Evolutionary conservation across 1,140 invertebrate genomes (phyloP).

Genomic region (Aricia agestis): DNA sequence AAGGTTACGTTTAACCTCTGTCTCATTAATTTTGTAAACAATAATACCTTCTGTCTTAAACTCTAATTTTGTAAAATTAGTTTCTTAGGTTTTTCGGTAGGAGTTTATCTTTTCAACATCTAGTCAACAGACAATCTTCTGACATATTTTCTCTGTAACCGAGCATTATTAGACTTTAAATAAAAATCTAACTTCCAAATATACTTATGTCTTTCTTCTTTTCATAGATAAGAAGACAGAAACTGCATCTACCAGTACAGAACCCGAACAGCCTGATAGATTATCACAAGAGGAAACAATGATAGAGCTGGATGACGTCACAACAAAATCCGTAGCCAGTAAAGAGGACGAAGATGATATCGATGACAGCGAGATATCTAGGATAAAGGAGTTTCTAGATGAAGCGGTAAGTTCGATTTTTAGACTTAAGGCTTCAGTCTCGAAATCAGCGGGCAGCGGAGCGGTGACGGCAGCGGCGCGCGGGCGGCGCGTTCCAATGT

Average conservation of each 20-base stretch:
- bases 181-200: background rate
- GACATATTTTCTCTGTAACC: no score
- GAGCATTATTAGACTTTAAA: background rate
- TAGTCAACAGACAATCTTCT: no score
- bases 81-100: no score
- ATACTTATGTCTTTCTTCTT: background rate
- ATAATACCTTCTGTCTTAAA: no score
- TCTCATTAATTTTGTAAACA: no score
- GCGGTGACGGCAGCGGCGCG: no score
- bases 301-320: slow-evolving; percentile 35
- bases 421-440: no score
- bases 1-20: no score
- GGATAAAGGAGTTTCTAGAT: slow-evolving; percentile 63
- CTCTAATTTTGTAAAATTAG: no score
- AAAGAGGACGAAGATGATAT: slow-evolving; percentile 60
- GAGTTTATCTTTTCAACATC: no score
- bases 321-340: slow-evolving; percentile 43
- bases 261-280: slow-evolving; percentile 36
- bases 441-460: no score
- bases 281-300: slow-evolving; percentile 40
- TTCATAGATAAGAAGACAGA: slow-evolving; percentile 59
- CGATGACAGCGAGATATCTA: slow-evolving; percentile 55
- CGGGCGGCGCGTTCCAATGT: no score
- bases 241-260: slow-evolving; percentile 41
- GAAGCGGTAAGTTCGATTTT: slow-evolving; percentile 60